These are phyloP conservation scores for Halcyon senegalensis DNA, from an alignment of 2,113 vertebrate genomes.

Conservation along the genomic window DNA sequence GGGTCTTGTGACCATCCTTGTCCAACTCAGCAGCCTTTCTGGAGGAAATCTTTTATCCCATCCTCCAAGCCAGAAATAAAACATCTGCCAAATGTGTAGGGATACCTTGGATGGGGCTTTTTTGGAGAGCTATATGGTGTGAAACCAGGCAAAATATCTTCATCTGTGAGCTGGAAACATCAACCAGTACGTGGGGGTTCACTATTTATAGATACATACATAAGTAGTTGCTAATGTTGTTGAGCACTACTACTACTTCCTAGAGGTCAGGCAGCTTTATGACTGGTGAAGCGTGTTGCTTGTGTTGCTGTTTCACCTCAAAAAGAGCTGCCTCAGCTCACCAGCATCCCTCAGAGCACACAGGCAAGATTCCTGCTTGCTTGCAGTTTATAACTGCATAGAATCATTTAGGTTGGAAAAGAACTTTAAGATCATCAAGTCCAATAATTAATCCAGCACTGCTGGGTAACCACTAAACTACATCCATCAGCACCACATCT, in stretches of 20 bases:
- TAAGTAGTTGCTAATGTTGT: background rate
- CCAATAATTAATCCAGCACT: too few relatives aligned
- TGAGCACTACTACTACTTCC: background rate
- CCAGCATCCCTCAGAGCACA: rapidly evolving
- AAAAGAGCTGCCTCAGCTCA: background rate
- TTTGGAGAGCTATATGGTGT: rapidly evolving
- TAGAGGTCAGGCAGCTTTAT: background rate
- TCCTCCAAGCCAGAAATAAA: background rate
- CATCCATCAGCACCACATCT: too few relatives aligned
- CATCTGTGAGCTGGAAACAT: background rate
- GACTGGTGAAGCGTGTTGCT: background rate
- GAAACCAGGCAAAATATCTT: background rate
- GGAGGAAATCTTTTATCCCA: background rate
- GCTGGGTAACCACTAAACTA: too few relatives aligned
- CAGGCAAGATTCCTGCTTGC: background rate
- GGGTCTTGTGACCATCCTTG: background rate
- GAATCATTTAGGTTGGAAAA: too few relatives aligned
- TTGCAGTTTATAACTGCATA: background rate
- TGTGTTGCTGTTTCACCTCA: background rate
- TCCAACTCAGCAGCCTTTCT: background rate
- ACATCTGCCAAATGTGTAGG: background rate
- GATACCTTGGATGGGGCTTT: background rate
- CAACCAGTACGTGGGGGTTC: background rate
- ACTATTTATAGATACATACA: background rate
- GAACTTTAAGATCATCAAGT: too few relatives aligned